phyloP scores from a whole-genome alignment of 2,113 vertebrate species.

The Proterorhinus semilunaris region DNA sequence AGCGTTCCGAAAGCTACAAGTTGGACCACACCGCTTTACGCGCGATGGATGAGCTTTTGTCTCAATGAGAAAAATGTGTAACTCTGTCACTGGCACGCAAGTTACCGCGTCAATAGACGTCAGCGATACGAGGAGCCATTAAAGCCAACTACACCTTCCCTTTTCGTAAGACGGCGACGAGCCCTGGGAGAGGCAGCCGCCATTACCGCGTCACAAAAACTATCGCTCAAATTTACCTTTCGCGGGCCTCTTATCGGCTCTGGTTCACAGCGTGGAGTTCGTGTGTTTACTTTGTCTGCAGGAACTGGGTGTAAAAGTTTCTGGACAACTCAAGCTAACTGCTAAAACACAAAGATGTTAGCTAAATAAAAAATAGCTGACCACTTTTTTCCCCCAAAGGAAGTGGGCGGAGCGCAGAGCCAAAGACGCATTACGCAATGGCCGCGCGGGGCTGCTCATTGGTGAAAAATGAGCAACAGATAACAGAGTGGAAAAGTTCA shows the following conservation, averaged over 20 bases:
- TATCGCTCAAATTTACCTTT: constrained; percentile 63
- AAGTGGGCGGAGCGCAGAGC: constrained; percentile 58
- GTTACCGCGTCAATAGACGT: constrained; percentile 82
- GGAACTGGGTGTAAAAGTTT: constrained; percentile 44
- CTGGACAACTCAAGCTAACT: constrained; percentile 54
- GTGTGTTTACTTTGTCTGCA: constrained; percentile 31
- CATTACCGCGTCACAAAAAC: constrained; percentile 55
- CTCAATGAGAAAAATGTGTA: constrained; percentile 71
- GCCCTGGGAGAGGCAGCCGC: constrained; percentile 67
- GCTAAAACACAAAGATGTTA: constrained; percentile 66
- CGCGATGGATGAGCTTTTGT: constrained; percentile 54
- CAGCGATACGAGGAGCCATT: constrained; percentile 81
- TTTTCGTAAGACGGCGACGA: constrained; percentile 66
- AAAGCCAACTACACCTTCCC: constrained; percentile 76
- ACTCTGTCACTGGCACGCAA: constrained; percentile 81
- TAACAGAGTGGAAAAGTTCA: neutral
- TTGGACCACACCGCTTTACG: constrained; percentile 26
- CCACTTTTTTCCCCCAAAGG: constrained; percentile 60
- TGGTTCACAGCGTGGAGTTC: constrained; percentile 50
- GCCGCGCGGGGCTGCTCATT: constrained; percentile 53
- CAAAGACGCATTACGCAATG: constrained; percentile 60
- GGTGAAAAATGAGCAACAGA: constrained; percentile 42
- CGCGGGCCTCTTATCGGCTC: constrained; percentile 38
- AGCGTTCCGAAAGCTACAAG: neutral
- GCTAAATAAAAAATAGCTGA: constrained; percentile 67